Evolutionary conservation across 2,797 vertebrate species (phyloP), one percentile per base, ranked within the genome.

Genomic region (Tadarida brasiliensis): DNA sequence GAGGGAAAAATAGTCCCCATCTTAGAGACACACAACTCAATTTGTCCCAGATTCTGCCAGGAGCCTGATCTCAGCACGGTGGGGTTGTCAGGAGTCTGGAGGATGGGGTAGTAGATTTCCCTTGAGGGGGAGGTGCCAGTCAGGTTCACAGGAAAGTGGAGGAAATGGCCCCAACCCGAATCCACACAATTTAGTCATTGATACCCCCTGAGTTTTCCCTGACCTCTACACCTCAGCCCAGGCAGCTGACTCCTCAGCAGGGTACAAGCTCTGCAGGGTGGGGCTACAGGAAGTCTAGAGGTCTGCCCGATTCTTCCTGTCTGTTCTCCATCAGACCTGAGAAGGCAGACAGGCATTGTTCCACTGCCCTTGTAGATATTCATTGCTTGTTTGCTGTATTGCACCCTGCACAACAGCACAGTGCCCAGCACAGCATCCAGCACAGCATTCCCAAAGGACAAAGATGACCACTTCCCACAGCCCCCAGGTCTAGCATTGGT

Each of bases 401-500:
- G 4, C 6, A 12, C 7, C 47, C 59, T 15, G 8, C 5, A 16
- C 30, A 56, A 28, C 49, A 30, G 73, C 39, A 44, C 7, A 1
- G 16, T 2, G 10, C 10, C 56, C 39, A 35, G 47, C 49, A n/a
- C 10, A 1, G 16, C 2, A 12, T 7, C 56, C 49, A 35, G 47
- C 56, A n/a, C 10, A 12, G 47, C 16, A 17, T n/a, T 76, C 7
- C 28, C 67, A 17, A 39, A 76, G 39, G 39, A 49, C 49, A 39
- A 16, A 65, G 30, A 16, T 0, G 0, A 1, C 26, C 0, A 1
- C 33, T 11, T 8, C 11, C 9, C 59, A 3, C 4, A 26, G 22
- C 20, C 8, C 20, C 39, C 56, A 67, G 26, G 19, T 39, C 5
- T 49, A 24, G 71, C 7, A 1, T 8, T 26, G 9, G 5, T 5